A percentile compares a stretch with the other conserved stretches of the same genome.
Conservation (phyloP, 2,797 vertebrate genomes). For the Peromyscus attwateri region DNA sequence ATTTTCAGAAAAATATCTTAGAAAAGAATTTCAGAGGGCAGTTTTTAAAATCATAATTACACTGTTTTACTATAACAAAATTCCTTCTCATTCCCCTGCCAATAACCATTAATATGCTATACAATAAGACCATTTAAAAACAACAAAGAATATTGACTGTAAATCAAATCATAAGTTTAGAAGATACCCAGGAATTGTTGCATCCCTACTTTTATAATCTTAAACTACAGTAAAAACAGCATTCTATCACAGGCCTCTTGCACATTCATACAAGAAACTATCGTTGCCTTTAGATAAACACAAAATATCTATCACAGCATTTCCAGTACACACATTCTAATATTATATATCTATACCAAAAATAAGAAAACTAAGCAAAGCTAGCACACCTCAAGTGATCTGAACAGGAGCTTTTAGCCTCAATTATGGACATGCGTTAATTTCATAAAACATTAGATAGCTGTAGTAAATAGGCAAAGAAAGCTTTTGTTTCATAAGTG, state of each 20-base stretch:
- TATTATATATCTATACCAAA: slow-evolving; percentile 81
- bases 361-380: slow-evolving; percentile 88
- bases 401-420: slow-evolving; percentile 88
- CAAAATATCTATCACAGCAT: slow-evolving; percentile 90
- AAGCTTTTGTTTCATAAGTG: slow-evolving; percentile 86
- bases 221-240: slow-evolving; percentile 89
- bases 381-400: slow-evolving; percentile 88
- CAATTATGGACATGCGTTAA: slow-evolving; percentile 88
- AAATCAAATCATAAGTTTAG: slow-evolving; percentile 83
- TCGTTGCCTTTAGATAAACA: slow-evolving; percentile 89
- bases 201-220: slow-evolving; percentile 87
- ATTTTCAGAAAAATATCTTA: slow-evolving; percentile 72
- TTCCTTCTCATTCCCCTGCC: slow-evolving; percentile 78
- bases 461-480: slow-evolving; percentile 83
- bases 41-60: slow-evolving; percentile 78
- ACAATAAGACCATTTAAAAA: slow-evolving; percentile 79
- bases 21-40: slow-evolving; percentile 57
- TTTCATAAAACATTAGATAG: slow-evolving; percentile 85
- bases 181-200: slow-evolving; percentile 88
- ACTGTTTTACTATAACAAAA: slow-evolving; percentile 74
- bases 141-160: slow-evolving; percentile 80
- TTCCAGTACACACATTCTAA: slow-evolving; percentile 89
- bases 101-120: slow-evolving; percentile 77
- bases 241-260: slow-evolving; percentile 89
- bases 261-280: slow-evolving; percentile 91